Evolutionary conservation across 2,113 vertebrate genomes (phyloP).

Genomic region (Varanus salvator): DNA sequence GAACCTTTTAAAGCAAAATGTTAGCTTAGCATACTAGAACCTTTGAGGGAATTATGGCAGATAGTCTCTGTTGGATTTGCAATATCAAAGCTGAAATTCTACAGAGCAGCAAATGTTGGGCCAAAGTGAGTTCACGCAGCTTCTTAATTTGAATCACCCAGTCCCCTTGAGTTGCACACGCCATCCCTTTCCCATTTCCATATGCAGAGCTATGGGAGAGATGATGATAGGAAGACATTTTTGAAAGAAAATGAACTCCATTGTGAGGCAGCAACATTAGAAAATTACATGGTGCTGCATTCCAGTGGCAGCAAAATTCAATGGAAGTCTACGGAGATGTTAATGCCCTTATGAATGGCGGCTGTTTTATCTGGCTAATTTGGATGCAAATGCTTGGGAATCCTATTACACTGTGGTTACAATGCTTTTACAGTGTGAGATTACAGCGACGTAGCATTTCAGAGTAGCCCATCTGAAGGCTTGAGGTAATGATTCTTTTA

Average conservation of each 20-base stretch:
- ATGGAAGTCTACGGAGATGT: conserved; percentile 18
- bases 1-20: not conserved
- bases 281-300: conserved; percentile 20
- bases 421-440: conserved; percentile 39
- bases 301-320: conserved; percentile 5
- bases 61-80: not conserved
- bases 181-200: not conserved
- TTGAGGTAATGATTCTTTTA: conserved; percentile 51
- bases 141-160: not conserved
- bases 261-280: conserved; percentile 4
- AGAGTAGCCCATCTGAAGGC: conserved; percentile 28
- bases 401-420: conserved; percentile 35
- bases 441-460: conserved; percentile 18
- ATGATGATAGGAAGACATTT: conserved; percentile 11
- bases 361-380: conserved; percentile 32
- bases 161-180: not conserved
- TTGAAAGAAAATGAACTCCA: not conserved
- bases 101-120: not conserved
- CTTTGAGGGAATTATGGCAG: not conserved
- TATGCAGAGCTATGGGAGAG: not conserved
- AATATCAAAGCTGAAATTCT: not conserved
- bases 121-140: not conserved
- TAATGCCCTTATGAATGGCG: conserved; percentile 40
- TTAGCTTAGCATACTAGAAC: not conserved
- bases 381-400: conserved; percentile 45